Conservation (phyloP, 2,113 vertebrate species). For the Labrus mixtus region DNA sequence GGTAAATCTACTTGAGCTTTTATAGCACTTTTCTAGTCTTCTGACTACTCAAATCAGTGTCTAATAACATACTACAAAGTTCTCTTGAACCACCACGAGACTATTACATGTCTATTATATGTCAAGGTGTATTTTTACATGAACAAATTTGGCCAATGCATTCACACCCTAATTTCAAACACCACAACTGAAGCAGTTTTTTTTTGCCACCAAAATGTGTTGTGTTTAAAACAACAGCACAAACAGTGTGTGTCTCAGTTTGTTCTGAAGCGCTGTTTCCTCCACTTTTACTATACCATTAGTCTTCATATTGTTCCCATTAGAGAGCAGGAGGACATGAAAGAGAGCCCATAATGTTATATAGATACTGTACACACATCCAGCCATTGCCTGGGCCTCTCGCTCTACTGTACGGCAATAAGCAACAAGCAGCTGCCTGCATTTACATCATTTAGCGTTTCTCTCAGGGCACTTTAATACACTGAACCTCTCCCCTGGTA, state of each 20-base stretch:
- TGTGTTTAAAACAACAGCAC: constrained; percentile 17
- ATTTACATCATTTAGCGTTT: constrained; percentile 86
- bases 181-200: background rate
- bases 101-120: too few species aligned
- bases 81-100: too few species aligned
- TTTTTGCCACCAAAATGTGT: background rate
- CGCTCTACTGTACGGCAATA: constrained; percentile 87
- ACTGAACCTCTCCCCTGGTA: constrained; percentile 88
- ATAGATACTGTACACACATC: constrained; percentile 88
- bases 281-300: constrained; percentile 90
- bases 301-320: constrained; percentile 95
- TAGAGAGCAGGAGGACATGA: constrained; percentile 92
- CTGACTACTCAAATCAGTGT: too few species aligned
- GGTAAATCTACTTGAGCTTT: too few species aligned
- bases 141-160: background rate
- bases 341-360: constrained; percentile 92
- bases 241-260: constrained; percentile 13
- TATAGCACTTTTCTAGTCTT: too few species aligned
- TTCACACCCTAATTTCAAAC: background rate
- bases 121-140: too few species aligned
- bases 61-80: too few species aligned
- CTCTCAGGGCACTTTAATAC: constrained; percentile 90
- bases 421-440: constrained; percentile 93
- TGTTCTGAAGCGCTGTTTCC: constrained; percentile 85
- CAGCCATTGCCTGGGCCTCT: constrained; percentile 89